A percentile compares a stretch with the other conserved stretches of the same genome.
Evolutionary conservation across 2,797 vertebrate species (phyloP).

Genomic region (Melanotaenia pygmaea): DNA sequence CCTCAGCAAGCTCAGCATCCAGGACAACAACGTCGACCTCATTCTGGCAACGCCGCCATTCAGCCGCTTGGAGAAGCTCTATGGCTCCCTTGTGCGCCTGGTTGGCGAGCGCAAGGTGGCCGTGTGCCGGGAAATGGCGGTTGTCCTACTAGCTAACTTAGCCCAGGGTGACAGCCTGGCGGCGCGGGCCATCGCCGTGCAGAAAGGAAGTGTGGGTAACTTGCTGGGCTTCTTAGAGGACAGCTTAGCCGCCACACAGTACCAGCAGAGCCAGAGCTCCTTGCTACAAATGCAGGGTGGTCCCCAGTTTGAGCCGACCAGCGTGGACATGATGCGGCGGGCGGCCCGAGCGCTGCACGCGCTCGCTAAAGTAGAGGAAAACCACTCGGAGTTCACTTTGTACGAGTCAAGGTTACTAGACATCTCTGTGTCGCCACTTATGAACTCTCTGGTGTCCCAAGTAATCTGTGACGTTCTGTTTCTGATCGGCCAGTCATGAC

Average conservation of each 20-base stretch:
- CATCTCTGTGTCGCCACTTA: slow-evolving; percentile 97
- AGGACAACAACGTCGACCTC: slow-evolving; percentile 99
- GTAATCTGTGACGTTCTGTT: slow-evolving; percentile 99
- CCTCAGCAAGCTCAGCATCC: slow-evolving; percentile 99
- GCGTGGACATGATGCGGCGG: slow-evolving; percentile 99
- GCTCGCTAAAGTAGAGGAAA: slow-evolving; percentile 97
- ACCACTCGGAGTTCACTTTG: slow-evolving; percentile 98
- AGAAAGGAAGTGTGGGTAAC: slow-evolving; percentile 97
- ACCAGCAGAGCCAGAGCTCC: slow-evolving; percentile 95
- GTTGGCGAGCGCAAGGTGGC: slow-evolving; percentile 98
- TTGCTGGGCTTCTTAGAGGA: slow-evolving; percentile 98
- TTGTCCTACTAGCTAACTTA: slow-evolving; percentile 96
- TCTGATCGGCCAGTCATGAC: slow-evolving; percentile 99
- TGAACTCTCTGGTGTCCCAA: slow-evolving; percentile 99
- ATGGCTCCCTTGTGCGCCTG: slow-evolving; percentile 94
- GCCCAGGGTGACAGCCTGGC: slow-evolving; percentile 96
- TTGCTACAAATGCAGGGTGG: slow-evolving; percentile 93
- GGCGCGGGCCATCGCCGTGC: slow-evolving; percentile 93
- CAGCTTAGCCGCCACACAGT: slow-evolving; percentile 97
- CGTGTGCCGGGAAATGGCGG: slow-evolving; percentile 98
- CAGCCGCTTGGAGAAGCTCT: slow-evolving; percentile 96
- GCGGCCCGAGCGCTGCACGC: slow-evolving; percentile 96
- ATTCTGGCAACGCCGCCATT: slow-evolving; percentile 98
- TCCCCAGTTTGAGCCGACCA: slow-evolving; percentile 93
- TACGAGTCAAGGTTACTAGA: slow-evolving; percentile 98